Evolutionary conservation across 92 coral and sea anemone genomes (phyloP), one percentile per base, ranked within the genome.

Genomic region (Pocillopora grandis): DNA sequence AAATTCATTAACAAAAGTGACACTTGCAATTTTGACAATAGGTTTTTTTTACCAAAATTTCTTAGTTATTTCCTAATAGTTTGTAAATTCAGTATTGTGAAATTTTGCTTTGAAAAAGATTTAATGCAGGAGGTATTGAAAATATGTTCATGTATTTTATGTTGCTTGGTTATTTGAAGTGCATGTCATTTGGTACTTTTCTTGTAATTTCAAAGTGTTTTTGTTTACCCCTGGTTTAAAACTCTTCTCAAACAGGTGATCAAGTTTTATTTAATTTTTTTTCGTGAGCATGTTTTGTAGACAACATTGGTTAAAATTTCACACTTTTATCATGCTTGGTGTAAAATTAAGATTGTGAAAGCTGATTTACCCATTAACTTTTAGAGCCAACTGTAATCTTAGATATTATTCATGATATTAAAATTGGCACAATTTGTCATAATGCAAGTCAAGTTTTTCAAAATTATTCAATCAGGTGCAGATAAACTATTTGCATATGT

Each of bases 401-500:
- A 35, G 42, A 76, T 33, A 59, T 35, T 61, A 61, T 76, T 76
- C 68, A 60, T 42, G 52, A 42, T 7, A 42, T 37, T 35, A 56
- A 60, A 76, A 59, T 33, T 76, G 80, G 49, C 31, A 70, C 20
- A 76, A 58, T 37, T 37, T 70, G 75, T 37, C 14, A 70, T 20
- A 70, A 70, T 70, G 33, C 12, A 76, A 76, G 80, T 76, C 68
- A 35, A 59, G 62, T 33, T 76, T 76, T 59, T 33, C 14, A n/a
- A 23, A 20, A 8, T 33, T 19, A 48, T 52, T 55, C 58, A 66
- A 21, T 66, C 59, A 55, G 56, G 62, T 37, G 20, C 14, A 37
- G 16, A 48, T 12, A n/a, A 18, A 42, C 62, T 10, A 78, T 78
- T 78, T 78, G 72, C 82, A 36, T 78, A 78, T 48, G 56, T 42